These are phyloP conservation scores for Coregonus clupeaformis DNA, from an alignment of 2,113 vertebrate species.

Conservation along the genomic window DNA sequence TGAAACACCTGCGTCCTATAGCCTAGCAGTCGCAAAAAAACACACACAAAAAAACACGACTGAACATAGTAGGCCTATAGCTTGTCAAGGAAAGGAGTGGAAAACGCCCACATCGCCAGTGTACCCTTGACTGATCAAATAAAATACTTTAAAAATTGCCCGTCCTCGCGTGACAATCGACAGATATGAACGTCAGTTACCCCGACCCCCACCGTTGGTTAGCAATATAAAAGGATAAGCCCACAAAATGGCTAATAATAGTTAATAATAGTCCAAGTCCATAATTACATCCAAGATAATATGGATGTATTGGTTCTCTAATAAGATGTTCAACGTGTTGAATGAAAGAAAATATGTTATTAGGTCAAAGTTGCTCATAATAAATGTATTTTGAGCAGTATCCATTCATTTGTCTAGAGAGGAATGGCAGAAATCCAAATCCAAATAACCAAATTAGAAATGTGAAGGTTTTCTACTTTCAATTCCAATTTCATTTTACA, in stretches of 20 bases:
- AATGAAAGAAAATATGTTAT: background rate
- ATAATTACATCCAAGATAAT: slow-evolving; percentile 5
- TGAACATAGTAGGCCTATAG: too few relatives aligned
- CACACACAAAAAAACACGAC: background rate
- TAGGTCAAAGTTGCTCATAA: background rate
- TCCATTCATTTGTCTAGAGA: background rate
- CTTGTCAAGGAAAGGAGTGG: background rate
- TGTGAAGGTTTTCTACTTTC: background rate
- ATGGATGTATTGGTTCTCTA: slow-evolving; percentile 11
- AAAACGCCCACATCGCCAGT: background rate
- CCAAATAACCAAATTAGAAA: background rate
- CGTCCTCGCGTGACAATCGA: slow-evolving; percentile 11
- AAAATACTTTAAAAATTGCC: background rate
- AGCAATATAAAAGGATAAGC: slow-evolving; percentile 22
- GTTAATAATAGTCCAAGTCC: background rate
- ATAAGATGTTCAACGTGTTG: background rate
- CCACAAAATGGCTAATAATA: slow-evolving; percentile 9
- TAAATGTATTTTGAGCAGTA: too few relatives aligned
- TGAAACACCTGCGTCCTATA: slow-evolving; percentile 26
- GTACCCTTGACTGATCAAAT: background rate
- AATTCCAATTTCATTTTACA: slow-evolving; percentile 1
- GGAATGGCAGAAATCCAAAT: background rate
- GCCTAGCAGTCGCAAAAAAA: background rate
- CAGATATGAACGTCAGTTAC: slow-evolving; percentile 27
- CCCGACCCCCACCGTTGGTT: slow-evolving; percentile 41